These are phyloP conservation scores for Pelusios castaneus DNA, from an alignment of 2,113 vertebrate genomes.

Conservation along the genomic window DNA sequence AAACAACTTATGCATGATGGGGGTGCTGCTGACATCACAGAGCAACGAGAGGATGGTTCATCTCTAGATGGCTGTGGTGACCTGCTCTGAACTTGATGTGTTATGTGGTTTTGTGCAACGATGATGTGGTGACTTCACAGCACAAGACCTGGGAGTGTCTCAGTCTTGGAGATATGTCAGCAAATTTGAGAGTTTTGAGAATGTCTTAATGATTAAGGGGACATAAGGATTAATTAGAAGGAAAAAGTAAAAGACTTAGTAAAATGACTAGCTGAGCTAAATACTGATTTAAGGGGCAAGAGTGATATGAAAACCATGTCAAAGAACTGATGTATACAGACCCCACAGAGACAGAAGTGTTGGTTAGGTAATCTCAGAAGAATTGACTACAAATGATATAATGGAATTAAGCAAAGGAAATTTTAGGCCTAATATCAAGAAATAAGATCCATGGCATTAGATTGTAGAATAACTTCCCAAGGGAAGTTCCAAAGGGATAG, in stretches of 20 bases:
- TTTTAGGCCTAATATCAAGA: neutral
- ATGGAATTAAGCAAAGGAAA: rapidly evolving
- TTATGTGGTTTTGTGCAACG: constrained; percentile 21
- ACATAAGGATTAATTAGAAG: neutral
- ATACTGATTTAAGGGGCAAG: neutral
- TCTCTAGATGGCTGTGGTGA: constrained; percentile 35
- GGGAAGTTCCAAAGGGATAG: too few relatives aligned
- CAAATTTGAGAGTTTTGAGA: constrained; percentile 19
- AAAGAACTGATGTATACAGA: neutral
- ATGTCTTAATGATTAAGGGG: constrained; percentile 8
- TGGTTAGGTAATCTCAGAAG: neutral
- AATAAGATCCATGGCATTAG: neutral
- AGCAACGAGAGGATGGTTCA: constrained; percentile 50
- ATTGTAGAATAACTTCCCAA: neutral
- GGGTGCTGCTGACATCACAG: constrained; percentile 1
- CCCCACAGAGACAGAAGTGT: neutral
- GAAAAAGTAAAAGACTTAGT: neutral
- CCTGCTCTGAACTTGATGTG: constrained; percentile 22
- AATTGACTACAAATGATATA: neutral
- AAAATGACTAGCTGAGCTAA: neutral
- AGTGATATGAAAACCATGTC: neutral
- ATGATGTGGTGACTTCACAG: too few relatives aligned
- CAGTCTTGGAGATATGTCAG: constrained; percentile 27
- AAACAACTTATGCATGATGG: neutral
- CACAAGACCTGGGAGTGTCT: too few relatives aligned